phyloP scores from a whole-genome alignment of 2,888 invertebrate genomes.

The Sinodicranocentrus sp. region DNA sequence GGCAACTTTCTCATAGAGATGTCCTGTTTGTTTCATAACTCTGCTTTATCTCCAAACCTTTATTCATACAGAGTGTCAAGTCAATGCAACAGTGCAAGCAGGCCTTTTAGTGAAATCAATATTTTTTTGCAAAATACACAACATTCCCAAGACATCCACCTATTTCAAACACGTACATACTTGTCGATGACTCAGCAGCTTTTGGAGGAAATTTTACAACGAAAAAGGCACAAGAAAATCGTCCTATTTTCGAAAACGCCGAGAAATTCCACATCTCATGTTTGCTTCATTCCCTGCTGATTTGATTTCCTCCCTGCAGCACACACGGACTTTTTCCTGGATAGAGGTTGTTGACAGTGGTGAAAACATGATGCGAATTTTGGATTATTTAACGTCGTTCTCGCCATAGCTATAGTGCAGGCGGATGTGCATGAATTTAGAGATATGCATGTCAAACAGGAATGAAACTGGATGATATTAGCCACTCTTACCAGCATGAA shows the following conservation, averaged over 20 bases:
- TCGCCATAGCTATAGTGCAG: too few species aligned
- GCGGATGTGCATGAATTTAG: constrained; percentile 4
- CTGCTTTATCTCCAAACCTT: too few species aligned
- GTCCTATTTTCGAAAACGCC: too few species aligned
- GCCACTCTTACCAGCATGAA: too few species aligned
- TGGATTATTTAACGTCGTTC: constrained; percentile 11
- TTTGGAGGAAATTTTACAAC: neutral
- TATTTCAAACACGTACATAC: neutral
- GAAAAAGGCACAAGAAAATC: too few species aligned
- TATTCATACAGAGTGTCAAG: too few species aligned
- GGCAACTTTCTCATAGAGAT: too few species aligned
- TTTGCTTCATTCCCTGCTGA: neutral
- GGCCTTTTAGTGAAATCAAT: too few species aligned
- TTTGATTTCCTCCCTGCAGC: neutral
- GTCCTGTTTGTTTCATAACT: too few species aligned
- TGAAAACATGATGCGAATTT: constrained; percentile 29
- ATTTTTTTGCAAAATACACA: too few species aligned
- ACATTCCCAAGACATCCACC: too few species aligned
- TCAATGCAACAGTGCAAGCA: constrained; percentile 1
- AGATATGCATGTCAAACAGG: constrained; percentile 1
- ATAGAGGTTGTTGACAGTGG: constrained; percentile 5
- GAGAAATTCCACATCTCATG: neutral
- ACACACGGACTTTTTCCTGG: neutral
- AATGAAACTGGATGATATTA: too few species aligned
- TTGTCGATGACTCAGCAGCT: neutral